Evolutionary conservation across 2,888 invertebrate genomes (phyloP).

Genomic region (Leptinotarsa haldemani): DNA sequence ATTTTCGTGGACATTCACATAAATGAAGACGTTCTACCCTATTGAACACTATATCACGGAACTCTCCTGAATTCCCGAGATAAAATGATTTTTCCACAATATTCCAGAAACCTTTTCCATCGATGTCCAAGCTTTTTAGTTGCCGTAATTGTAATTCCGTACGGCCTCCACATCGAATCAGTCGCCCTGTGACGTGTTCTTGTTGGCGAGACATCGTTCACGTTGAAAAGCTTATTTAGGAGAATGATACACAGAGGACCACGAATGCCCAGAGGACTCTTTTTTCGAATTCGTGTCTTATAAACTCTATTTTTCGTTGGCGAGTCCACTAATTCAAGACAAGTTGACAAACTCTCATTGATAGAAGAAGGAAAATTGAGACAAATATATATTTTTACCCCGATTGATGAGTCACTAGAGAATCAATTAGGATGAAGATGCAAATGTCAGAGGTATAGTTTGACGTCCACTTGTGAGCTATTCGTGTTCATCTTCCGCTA

Average conservation of each 20-base stretch:
- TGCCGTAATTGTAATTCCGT: slow-evolving; percentile 48
- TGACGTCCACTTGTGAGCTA: too few species aligned
- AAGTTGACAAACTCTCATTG: slow-evolving; percentile 12
- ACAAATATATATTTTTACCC: too few species aligned
- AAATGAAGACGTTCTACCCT: too few species aligned
- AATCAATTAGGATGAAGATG: too few species aligned
- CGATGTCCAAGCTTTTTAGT: neutral
- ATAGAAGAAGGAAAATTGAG: neutral
- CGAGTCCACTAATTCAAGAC: slow-evolving; percentile 20
- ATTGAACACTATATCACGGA: neutral
- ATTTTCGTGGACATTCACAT: too few species aligned
- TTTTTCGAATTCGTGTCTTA: slow-evolving; percentile 36
- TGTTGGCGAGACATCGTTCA: slow-evolving; percentile 39
- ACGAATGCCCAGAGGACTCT: slow-evolving; percentile 39
- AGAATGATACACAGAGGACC: slow-evolving; percentile 50
- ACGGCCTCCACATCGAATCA: slow-evolving; percentile 46
- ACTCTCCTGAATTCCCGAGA: slow-evolving; percentile 3
- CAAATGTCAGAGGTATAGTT: too few species aligned
- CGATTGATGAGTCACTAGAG: too few species aligned
- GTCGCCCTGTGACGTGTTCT: slow-evolving; percentile 44
- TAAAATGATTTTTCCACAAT: slow-evolving; percentile 12
- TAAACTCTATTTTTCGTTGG: slow-evolving; percentile 38
- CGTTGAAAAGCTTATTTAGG: slow-evolving; percentile 48
- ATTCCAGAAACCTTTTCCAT: neutral
- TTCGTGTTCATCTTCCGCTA: too few species aligned